A percentile compares a stretch with the other conserved stretches of the same genome.
Conservation (phyloP, 2,113 vertebrate species). For the Actinemys pallida region DNA sequence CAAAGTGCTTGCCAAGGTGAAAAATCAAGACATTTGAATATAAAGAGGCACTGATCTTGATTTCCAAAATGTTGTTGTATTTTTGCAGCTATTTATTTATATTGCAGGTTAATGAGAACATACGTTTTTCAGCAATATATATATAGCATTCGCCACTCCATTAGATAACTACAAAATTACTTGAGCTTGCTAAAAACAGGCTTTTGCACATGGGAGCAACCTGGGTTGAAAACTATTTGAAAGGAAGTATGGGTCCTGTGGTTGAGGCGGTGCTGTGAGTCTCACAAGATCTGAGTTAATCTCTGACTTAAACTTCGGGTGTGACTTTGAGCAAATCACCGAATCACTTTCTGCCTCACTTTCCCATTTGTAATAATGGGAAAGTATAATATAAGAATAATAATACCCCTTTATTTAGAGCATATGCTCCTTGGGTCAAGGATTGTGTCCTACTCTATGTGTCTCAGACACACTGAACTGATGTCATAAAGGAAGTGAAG, state of each 20-base stretch:
- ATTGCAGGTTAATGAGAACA: neutral
- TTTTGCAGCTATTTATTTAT: conserved; percentile 52
- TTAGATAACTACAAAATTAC: conserved; percentile 51
- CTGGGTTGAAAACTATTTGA: neutral
- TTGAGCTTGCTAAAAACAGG: conserved; percentile 36
- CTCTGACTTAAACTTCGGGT: neutral
- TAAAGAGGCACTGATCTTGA: conserved; percentile 62
- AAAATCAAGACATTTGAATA: conserved; percentile 52
- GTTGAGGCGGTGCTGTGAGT: neutral
- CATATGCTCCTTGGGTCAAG: neutral
- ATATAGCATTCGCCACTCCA: conserved; percentile 35
- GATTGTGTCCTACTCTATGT: neutral
- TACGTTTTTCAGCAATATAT: conserved; percentile 36
- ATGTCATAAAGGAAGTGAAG: neutral
- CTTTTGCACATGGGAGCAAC: conserved; percentile 48
- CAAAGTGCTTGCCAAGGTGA: conserved; percentile 55
- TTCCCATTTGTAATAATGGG: neutral
- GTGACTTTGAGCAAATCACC: neutral
- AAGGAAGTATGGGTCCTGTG: neutral
- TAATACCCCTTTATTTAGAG: neutral
- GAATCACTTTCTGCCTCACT: rapidly evolving
- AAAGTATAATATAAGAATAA: too few species aligned
- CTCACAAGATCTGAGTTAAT: neutral
- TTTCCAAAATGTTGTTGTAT: conserved; percentile 63
- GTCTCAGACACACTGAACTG: neutral